Evolutionary conservation across 2,888 invertebrate genomes (phyloP), one percentile per base, ranked within the genome.

Genomic region (Helicoverpa assulta): DNA sequence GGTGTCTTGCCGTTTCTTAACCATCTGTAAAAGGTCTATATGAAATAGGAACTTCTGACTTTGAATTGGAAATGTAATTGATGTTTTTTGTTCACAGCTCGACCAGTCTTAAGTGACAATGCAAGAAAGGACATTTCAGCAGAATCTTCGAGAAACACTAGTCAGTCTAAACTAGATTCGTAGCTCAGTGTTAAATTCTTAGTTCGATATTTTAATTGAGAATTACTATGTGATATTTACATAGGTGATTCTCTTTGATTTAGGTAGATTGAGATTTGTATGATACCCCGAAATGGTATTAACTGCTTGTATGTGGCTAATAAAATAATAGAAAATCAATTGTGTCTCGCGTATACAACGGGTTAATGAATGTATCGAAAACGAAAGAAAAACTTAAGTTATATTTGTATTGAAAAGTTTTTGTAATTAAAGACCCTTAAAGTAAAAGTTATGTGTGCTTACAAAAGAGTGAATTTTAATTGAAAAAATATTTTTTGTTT

Each of bases 121-220:
- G 92, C 91, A 1, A 87, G 85, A 67, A 88, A 77, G 65, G 86
- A 85, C 5, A 88, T 87, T 4, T 90, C 91, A 0, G 79, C 70
- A 8, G 91, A 91, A 73, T 86, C 90, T 3, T 94, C 95, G 0
- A 87, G 93, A 84, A 91, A 92, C 67, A 94, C 94, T 92, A 95
- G 95, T 94, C 95, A 94, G 87, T 90, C 92, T 73, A 95, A 92
- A 86, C 83, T 95, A 85, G 95, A 95, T 70, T 89, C 93, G 82
- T 95, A 95, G 90, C 86, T 70, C 73, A 84, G 52, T 61, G 37
- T 70, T 65, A 60, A 14, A 69, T 61, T 66, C 8, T 47, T 68
- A 70, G 21, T 57, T 33, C 12, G 56, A 53, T n/a, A 65, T 57
- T 60, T 10, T 59, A 56, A 65, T 29, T 74, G 19, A 43, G 53